Percentiles rank a stretch among this genome's conserved stretches.
These are phyloP conservation scores for Nerophis ophidion DNA, from an alignment of 2,113 vertebrate species.

Conservation along the genomic window DNA sequence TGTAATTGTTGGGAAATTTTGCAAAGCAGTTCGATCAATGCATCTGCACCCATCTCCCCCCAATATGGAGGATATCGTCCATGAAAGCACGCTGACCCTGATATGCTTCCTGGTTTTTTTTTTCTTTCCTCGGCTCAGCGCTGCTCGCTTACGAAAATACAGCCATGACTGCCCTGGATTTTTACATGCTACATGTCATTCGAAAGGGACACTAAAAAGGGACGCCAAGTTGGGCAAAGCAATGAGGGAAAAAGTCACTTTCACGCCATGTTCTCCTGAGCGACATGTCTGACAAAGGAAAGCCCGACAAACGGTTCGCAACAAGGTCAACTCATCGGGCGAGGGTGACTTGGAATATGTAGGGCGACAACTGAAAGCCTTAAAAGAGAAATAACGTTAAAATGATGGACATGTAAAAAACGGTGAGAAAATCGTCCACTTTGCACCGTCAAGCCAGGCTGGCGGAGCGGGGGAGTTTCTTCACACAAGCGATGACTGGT, in stretches of 20 bases:
- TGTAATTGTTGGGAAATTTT: slow-evolving; percentile 2
- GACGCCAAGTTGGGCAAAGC: slow-evolving; percentile 30
- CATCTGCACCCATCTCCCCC: slow-evolving; percentile 19
- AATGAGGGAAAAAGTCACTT: slow-evolving; percentile 39
- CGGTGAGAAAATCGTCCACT: slow-evolving; percentile 23
- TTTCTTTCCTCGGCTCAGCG: slow-evolving; percentile 27
- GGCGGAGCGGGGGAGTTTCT: slow-evolving; percentile 26
- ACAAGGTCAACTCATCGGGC: slow-evolving; percentile 62
- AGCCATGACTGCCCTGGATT: slow-evolving; percentile 29
- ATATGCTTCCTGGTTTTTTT: slow-evolving; percentile 26
- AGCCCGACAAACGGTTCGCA: slow-evolving; percentile 53
- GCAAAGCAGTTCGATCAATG: slow-evolving; percentile 3
- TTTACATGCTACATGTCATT: slow-evolving; percentile 14
- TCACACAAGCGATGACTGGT: slow-evolving; percentile 7
- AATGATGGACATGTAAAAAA: slow-evolving; percentile 10
- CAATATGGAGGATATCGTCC: not conserved
- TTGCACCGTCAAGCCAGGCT: slow-evolving; percentile 17
- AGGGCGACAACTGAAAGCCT: slow-evolving; percentile 6
- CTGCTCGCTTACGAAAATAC: slow-evolving; percentile 34
- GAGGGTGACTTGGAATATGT: not conserved
- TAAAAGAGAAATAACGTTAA: slow-evolving; percentile 7
- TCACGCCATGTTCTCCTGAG: slow-evolving; percentile 22
- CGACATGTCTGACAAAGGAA: slow-evolving; percentile 57
- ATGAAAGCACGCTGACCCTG: slow-evolving; percentile 11
- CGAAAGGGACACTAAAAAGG: slow-evolving; percentile 3